Base-by-base conservation (phyloP, 2,888 invertebrate genomes). In the Charanyca ferruginea region DNA sequence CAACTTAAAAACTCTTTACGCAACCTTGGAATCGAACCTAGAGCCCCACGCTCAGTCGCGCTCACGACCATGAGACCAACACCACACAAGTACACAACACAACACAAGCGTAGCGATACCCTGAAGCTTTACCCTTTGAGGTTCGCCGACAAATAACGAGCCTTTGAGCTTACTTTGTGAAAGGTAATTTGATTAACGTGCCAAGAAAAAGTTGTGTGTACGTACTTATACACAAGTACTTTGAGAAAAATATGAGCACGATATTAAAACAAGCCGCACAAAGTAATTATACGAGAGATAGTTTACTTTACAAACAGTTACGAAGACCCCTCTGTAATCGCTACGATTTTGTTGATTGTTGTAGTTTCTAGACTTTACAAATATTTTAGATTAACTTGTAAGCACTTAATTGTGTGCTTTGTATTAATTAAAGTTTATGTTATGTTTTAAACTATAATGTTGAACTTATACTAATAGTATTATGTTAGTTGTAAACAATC, bases 101-200 rank as follows among this genome's bases (percentile, higher is more conserved):
- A 32, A 66, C 18, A 53, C 28, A 20, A 41, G n/a, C 11, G 18
- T 18, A 16, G 13, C n/a, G 11, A 22, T 28, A 45, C 5, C 41
- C 23, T 42, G 25, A 48, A 55, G 41, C n/a, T 23, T 11, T 4
- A 20, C 16, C 7, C 35, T 45, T 35, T 38, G 35, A 47, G n/a
- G 5, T 20, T 28, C 61, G 7, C 35, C 54, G 32, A 3, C 9
- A 13, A 55, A 55, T 47, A 47, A 16, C 23, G 32, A 45, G 47
- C 48, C 66, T 65, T 49, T 54, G 41, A 35, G 42, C 42, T 32
- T 11, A 53, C 45, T 38, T n/a, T 47, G 41, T 4, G 7, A 0
- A 65, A 53, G 11, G 9, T 47, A 54, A 54, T 54, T 66, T 66
- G 23, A 20, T 32, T 23, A 48, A 47, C 22, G 23, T 38, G 28